Base-by-base conservation (phyloP, 2,888 invertebrate genomes). In the Lepidocyrtoides sp. region DNA sequence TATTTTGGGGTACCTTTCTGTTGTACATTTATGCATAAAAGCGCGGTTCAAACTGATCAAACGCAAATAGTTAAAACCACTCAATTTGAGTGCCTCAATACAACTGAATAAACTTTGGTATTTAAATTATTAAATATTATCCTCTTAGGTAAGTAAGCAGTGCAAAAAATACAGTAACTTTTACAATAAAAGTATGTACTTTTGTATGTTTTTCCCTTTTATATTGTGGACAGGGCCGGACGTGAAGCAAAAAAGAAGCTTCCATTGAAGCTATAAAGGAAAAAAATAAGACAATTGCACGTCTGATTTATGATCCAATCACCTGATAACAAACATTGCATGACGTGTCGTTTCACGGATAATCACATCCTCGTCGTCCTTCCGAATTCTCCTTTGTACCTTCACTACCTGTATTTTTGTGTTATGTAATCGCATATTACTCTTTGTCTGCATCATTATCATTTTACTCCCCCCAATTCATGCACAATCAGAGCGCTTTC, bases 331-430 rank as follows among this genome's bases (percentile, higher is more conserved):
- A 89, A 83, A 54, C 44, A 72, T 60, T 23, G 54, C 75, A 86
- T 83, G 85, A 85, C 77, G 84, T 69, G 84, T 69, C 85, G 79
- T 85, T 90, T 90, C 85, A 90, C 85, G 60, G 81, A 79, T 90
- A 90, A 85, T 90, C 90, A 85, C 81, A 75, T 85, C 54, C 81
- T 66, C 87, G 36, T 77, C 79, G 36, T 77, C 79, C 69, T 88
- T 81, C 87, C 86, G 79, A 88, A 51, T 26, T 57, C 48, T 60
- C 2, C 23, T 81, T 48, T 10, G 20, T 44, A 2, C 14, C 1
- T 23, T 23, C 12, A 44, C 75, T 72, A 72, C 69, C 41, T 72
- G 75, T 60, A 12, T 60, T 60, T 23, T 36, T 36, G 36, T 17
- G 41, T 72, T 41, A 41, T 72, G 10, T 41, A 44, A 72, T 23